Percentiles rank a stretch among this genome's conserved stretches.
Conservation (phyloP, 2,888 invertebrate species). For the Rhagophthalmus giganteus region DNA sequence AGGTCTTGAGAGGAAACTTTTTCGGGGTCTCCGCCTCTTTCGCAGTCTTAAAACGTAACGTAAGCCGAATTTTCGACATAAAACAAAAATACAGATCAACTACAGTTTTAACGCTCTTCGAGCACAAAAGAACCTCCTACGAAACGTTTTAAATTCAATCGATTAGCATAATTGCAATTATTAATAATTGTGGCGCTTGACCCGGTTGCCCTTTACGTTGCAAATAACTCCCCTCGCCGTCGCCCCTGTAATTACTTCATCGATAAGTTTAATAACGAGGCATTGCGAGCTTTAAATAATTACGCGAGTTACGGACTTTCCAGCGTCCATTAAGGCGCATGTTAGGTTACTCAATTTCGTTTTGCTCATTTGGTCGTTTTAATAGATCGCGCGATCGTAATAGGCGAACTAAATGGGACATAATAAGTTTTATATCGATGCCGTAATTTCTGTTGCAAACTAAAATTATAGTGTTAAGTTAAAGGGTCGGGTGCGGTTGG, state of each 20-base stretch:
- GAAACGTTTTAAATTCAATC: constrained; percentile 15
- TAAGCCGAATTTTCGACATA: too few species aligned
- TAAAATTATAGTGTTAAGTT: constrained; percentile 29
- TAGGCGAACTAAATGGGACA: too few species aligned
- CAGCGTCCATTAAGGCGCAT: too few species aligned
- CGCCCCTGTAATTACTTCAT: constrained; percentile 25
- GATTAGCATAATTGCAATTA: constrained; percentile 29
- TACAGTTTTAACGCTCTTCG: neutral
- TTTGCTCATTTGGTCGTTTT: neutral
- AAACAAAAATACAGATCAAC: too few species aligned
- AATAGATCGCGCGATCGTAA: neutral
- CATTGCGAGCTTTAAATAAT: constrained; percentile 24
- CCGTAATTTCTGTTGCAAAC: constrained; percentile 15
- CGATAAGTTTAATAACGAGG: constrained; percentile 30
- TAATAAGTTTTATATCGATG: constrained; percentile 3
- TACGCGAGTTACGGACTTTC: constrained; percentile 15
- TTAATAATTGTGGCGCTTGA: constrained; percentile 21
- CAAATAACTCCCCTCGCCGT: constrained; percentile 13
- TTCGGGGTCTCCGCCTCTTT: neutral
- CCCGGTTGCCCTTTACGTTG: constrained; percentile 11
- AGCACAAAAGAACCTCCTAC: neutral
- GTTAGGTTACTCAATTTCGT: constrained; percentile 5
- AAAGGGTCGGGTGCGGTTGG: constrained; percentile 30
- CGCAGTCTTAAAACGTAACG: too few species aligned
- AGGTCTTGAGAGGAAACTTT: neutral